These are phyloP conservation scores for Stenodema calcarata DNA, from an alignment of 2,888 invertebrate genomes.

Conservation along the genomic window DNA sequence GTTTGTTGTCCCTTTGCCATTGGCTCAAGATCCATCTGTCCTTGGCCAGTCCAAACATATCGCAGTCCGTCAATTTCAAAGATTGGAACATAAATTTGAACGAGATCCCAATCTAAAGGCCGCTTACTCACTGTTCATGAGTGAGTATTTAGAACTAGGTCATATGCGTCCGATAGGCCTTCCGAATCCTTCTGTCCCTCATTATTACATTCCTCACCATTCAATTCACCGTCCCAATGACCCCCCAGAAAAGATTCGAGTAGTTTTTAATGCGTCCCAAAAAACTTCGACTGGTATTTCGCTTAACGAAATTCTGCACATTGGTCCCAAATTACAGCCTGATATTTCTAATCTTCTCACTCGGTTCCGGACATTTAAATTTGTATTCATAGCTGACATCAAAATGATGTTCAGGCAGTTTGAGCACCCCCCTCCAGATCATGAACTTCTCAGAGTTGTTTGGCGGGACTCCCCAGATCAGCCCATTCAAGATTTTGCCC, in stretches of 20 bases:
- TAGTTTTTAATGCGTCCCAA: slow-evolving; percentile 36
- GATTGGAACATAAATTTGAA: not conserved
- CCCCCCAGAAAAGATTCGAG: not conserved
- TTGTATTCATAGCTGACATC: no score
- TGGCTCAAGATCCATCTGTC: not conserved
- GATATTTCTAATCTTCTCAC: no score
- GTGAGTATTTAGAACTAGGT: slow-evolving; percentile 30
- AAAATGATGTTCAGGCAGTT: not conserved
- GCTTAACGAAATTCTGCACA: slow-evolving; percentile 17
- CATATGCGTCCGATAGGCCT: not conserved
- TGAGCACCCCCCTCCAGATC: not conserved
- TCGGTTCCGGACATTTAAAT: not conserved
- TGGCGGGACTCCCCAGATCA: not conserved
- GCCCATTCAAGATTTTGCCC: not conserved
- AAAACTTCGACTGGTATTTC: slow-evolving; percentile 5
- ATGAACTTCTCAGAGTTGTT: not conserved
- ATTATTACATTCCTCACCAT: slow-evolving; percentile 20
- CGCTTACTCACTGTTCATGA: slow-evolving; percentile 26
- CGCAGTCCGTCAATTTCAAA: not conserved
- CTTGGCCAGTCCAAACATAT: not conserved
- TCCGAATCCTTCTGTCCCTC: not conserved
- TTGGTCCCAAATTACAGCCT: slow-evolving; percentile 22
- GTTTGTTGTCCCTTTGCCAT: not conserved
- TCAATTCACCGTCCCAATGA: not conserved
- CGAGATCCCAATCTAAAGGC: not conserved